These are phyloP conservation scores for Galeruca laticollis DNA, from an alignment of 2,888 invertebrate species.

Conservation along the genomic window DNA sequence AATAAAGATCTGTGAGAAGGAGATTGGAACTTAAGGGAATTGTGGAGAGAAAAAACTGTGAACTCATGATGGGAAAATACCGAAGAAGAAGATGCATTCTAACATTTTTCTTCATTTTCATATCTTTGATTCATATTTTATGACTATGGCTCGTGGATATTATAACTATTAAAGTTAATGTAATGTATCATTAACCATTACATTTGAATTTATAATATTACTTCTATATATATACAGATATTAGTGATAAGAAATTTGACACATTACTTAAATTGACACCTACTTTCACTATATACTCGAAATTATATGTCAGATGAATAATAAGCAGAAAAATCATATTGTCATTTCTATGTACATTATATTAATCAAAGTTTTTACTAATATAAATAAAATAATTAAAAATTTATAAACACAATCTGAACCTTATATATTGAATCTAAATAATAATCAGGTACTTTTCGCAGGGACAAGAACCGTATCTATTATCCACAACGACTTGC, in stretches of 20 bases:
- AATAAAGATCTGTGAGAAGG: too few species aligned
- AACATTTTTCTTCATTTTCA: too few species aligned
- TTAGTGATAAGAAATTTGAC: not conserved
- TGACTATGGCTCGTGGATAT: too few species aligned
- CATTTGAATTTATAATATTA: not conserved
- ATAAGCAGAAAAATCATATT: conserved; percentile 3
- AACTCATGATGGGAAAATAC: too few species aligned
- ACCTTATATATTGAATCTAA: conserved; percentile 42
- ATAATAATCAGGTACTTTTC: conserved; percentile 57
- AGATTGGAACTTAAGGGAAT: too few species aligned
- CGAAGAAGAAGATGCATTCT: too few species aligned
- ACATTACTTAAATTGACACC: conserved; percentile 25
- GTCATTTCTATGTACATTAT: conserved; percentile 33
- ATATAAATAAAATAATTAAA: conserved; percentile 48
- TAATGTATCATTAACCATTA: too few species aligned
- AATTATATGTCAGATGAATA: not conserved
- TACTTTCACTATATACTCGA: not conserved
- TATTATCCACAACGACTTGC: not conserved
- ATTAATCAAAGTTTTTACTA: conserved; percentile 47
- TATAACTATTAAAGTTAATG: too few species aligned
- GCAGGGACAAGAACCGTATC: conserved; percentile 50
- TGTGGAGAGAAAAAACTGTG: too few species aligned
- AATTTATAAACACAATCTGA: conserved; percentile 40
- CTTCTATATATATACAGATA: not conserved
- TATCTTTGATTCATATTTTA: too few species aligned